These are phyloP conservation scores for Leptodactylus fallax DNA, from an alignment of 2,797 vertebrate genomes.

Conservation along the genomic window DNA sequence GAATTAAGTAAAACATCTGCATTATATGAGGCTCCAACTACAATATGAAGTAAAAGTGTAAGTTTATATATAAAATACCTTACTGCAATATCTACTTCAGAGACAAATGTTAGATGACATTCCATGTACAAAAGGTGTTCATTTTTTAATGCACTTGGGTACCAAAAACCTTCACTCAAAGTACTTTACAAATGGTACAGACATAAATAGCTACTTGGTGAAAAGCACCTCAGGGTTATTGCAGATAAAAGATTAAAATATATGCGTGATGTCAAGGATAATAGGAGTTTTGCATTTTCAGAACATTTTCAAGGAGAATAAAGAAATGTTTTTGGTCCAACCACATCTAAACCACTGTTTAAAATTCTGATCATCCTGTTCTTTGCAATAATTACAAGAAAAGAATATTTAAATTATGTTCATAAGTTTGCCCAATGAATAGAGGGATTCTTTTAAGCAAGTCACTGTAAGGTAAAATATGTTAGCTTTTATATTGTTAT, in stretches of 20 bases:
- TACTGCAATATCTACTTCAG: neutral
- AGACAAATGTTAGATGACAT: conserved; percentile 43
- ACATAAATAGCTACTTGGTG: conserved; percentile 44
- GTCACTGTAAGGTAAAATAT: neutral
- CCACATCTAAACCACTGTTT: conserved; percentile 1
- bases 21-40: neutral
- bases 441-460: neutral
- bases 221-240: conserved; percentile 51
- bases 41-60: neutral
- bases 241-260: conserved; percentile 56
- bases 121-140: conserved; percentile 48
- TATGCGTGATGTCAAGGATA: conserved; percentile 48
- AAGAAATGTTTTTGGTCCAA: conserved; percentile 17
- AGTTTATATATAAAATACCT: conserved; percentile 13
- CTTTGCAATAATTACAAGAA: conserved; percentile 28
- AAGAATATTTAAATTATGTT: conserved; percentile 11
- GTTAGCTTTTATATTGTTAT: neutral
- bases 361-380: neutral
- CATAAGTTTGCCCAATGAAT: neutral
- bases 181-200: conserved; percentile 52
- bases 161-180: conserved; percentile 46
- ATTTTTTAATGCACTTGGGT: conserved; percentile 46
- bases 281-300: conserved; percentile 33
- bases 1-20: neutral
- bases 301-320: conserved; percentile 49